phyloP scores from a whole-genome alignment of 2,888 invertebrate species.

The Athalia circularis region DNA sequence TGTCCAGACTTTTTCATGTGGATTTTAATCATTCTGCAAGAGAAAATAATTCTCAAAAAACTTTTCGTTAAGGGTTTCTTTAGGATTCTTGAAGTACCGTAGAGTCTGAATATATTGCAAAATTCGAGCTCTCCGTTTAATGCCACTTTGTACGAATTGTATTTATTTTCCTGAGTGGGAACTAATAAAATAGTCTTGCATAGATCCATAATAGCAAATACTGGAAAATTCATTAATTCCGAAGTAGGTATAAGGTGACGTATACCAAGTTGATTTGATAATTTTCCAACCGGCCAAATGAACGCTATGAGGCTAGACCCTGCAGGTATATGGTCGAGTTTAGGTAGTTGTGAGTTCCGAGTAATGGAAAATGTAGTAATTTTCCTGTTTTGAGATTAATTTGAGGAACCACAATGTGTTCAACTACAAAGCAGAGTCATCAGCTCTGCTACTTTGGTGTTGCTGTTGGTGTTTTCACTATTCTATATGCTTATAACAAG shows the following conservation, averaged over 20 bases:
- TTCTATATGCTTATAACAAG: constrained; percentile 31
- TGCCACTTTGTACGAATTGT: background rate
- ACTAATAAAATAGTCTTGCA: too few relatives aligned
- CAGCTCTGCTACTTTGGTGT: constrained; percentile 34
- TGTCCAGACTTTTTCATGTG: too few relatives aligned
- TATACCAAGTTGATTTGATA: too few relatives aligned
- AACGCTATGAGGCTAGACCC: background rate
- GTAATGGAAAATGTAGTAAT: constrained; percentile 20
- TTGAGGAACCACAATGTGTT: constrained; percentile 27
- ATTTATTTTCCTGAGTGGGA: background rate
- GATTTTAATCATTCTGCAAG: too few relatives aligned
- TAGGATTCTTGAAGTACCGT: constrained; percentile 23
- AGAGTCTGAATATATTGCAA: constrained; percentile 16
- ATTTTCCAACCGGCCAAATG: background rate
- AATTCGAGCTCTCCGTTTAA: background rate
- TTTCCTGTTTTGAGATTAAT: constrained; percentile 34
- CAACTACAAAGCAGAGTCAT: constrained; percentile 41
- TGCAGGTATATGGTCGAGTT: background rate
- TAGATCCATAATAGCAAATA: too few relatives aligned
- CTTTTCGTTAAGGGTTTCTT: background rate
- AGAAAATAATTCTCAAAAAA: too few relatives aligned
- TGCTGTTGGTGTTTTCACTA: constrained; percentile 43
- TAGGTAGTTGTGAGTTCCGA: background rate
- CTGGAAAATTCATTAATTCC: too few relatives aligned
- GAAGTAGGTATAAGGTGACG: too few relatives aligned